Evolutionary conservation across 2,888 invertebrate species (phyloP), one percentile per base, ranked within the genome.

Genomic region (Eupithecia inturbata): DNA sequence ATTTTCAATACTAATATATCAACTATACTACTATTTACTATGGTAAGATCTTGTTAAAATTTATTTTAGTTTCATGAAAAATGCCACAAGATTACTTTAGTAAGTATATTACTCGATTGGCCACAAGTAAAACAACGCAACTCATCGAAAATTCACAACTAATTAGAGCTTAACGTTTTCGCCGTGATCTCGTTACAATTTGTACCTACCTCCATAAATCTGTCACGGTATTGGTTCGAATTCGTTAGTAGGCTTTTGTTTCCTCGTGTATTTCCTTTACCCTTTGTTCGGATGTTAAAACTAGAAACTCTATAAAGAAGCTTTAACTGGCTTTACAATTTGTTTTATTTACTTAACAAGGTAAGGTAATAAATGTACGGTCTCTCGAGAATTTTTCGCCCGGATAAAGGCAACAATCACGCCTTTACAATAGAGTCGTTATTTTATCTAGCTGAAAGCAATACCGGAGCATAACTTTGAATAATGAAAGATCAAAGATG

Each of bases 131-230:
- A 66, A 66, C 66, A 66, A 73, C 72, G 70, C 68, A 72, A 53
- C 68, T 67, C 66, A 77, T 78, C 70, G 73, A 76, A 74, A 64
- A 79, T 77, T 77, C 72, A 73, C 72, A 71, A 74, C 74, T 83
- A 86, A 85, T 85, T 83, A 84, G 76, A 78, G 69, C 78, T 77
- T 79, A 79, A 68, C 78, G 77, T 78, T 79, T 78, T 79, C 78
- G 75, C 80, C 76, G 79, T 81, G 82, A 83, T 85, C 84, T 77
- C 76, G 79, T 83, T 82, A 85, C 84, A 84, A 81, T 84, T 85
- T 77, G 82, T 83, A 80, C 80, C 81, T 79, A 64, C 63, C 81
- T 78, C 82, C 80, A 86, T 86, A 86, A 86, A 86, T 86, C 84
- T 75, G 81, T 76, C 75, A 78, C 78, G 77, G 80, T 76, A 80